Conservation (phyloP, 2,797 vertebrate genomes). For the Artibeus jamaicensis region DNA sequence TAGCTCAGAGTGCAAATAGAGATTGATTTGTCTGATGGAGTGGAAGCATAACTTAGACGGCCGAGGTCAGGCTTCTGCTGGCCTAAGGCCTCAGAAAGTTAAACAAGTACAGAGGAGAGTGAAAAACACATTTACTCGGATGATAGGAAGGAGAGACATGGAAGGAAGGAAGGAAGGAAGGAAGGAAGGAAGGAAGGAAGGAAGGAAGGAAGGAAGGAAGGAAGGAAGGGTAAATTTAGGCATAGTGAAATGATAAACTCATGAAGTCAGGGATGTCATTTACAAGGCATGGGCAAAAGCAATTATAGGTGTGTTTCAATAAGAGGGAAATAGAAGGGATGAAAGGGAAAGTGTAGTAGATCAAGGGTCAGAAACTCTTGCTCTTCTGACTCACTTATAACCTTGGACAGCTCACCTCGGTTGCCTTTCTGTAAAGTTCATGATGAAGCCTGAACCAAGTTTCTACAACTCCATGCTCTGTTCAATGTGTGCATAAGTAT, state of each 20-base stretch:
- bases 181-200: too few species aligned
- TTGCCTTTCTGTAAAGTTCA: background rate
- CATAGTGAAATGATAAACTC: background rate
- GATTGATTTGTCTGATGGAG: slow-evolving; percentile 72
- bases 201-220: background rate
- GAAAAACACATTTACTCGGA: background rate
- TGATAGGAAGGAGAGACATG: too few species aligned
- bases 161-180: background rate
- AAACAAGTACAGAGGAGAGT: slow-evolving; percentile 22
- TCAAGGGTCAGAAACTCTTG: background rate
- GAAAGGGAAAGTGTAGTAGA: background rate
- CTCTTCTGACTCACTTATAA: background rate
- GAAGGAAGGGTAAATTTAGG: background rate
- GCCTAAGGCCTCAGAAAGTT: slow-evolving; percentile 10
- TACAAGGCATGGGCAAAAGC: background rate
- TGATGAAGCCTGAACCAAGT: background rate
- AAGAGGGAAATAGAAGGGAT: background rate
- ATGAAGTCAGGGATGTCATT: background rate
- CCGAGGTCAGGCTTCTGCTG: slow-evolving; percentile 37
- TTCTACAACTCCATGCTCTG: background rate
- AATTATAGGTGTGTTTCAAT: background rate
- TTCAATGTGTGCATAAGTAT: background rate
- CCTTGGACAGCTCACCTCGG: background rate
- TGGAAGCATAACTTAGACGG: slow-evolving; percentile 48
- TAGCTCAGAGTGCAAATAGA: slow-evolving; percentile 71